Base-by-base conservation (phyloP, 2,113 vertebrate genomes). In the Hyla sarda region DNA sequence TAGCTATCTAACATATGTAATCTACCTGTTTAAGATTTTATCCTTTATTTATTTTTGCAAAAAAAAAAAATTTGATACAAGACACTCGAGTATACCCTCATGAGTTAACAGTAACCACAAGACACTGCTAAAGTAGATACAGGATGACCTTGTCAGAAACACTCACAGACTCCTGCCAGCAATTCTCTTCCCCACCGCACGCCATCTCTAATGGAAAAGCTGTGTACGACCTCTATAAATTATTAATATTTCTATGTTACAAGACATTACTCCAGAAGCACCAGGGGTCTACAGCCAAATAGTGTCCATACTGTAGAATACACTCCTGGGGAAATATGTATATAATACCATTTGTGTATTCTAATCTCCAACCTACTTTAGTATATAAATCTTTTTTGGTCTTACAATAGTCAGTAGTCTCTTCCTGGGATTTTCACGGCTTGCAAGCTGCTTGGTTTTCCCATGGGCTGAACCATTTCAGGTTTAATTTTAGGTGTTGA, bases 171-270 rank as follows among this genome's bases (percentile, higher is more conserved):
- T 60, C 88, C 71, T 91, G 84, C 89, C 91, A 89, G 89, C 87
- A 89, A 87, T 84, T 89, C 88, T 86, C 88, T 88, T 78, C 85
- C 89, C 65, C 80, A 88, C 88, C 86, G 76, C 77, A 82, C 50
- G 87, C 82, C 86, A 89, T 83, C 90, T 87, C 88, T 92, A 92
- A 91, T 92, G 90, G 90, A 91, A 91, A 92, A 91, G 88, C 90
- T 89, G 89, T 91, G 90, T 88, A 86, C 89, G 89, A 89, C 90
- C 90, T 90, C 91, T 91, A 90, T 93, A 91, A 92, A 94, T 94
- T 92, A 93, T 94, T 93, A 93, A 94, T 93, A 92, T 88, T 90
- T 90, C 89, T 90, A 88, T 92, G 91, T 93, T 92, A 93, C 90
- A 90, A 90, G 93, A 92, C 92, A 91, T 58, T 0, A 0, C 86